Evolutionary conservation across 2,797 vertebrate species (phyloP).

Genomic region (Tiaroga cobitis): DNA sequence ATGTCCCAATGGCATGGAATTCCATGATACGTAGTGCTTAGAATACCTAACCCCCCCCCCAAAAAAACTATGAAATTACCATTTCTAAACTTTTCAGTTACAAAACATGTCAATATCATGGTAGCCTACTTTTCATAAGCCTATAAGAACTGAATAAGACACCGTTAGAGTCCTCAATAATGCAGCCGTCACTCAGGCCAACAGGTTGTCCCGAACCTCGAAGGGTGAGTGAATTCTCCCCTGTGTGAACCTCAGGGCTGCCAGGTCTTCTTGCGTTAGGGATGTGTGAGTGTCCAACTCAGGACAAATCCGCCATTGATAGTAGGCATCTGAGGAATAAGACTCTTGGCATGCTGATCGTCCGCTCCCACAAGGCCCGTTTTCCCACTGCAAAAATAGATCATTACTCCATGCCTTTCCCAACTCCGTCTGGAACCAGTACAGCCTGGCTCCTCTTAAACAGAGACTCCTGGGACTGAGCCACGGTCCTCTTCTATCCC

Average conservation of each 20-base stretch:
- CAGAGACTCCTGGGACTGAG: conserved; percentile 14
- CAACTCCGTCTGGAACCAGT: conserved; percentile 41
- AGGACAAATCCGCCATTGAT: conserved; percentile 52
- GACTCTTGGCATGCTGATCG: conserved; percentile 42
- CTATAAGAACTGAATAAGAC: conserved; percentile 14
- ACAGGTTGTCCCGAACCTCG: conserved; percentile 8
- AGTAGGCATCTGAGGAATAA: conserved; percentile 25
- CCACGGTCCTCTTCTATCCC: conserved; percentile 15
- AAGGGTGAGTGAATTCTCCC: conserved; percentile 35
- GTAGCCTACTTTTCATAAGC: not conserved
- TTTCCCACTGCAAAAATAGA: conserved; percentile 49
- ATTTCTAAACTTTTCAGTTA: not conserved
- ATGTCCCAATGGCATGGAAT: not conserved
- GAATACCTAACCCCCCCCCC: not conserved
- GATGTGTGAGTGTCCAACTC: conserved; percentile 30
- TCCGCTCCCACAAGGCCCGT: conserved; percentile 30
- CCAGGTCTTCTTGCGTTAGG: conserved; percentile 32
- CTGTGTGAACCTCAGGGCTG: conserved; percentile 43
- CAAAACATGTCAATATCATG: not conserved
- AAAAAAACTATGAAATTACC: no score
- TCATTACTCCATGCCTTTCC: conserved; percentile 40
- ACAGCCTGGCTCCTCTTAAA: conserved; percentile 9
- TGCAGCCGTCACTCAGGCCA: conserved; percentile 12
- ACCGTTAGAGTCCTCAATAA: not conserved
- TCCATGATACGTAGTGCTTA: not conserved